These are phyloP conservation scores for Smithornis capensis DNA, from an alignment of 2,113 vertebrate species.

Conservation along the genomic window DNA sequence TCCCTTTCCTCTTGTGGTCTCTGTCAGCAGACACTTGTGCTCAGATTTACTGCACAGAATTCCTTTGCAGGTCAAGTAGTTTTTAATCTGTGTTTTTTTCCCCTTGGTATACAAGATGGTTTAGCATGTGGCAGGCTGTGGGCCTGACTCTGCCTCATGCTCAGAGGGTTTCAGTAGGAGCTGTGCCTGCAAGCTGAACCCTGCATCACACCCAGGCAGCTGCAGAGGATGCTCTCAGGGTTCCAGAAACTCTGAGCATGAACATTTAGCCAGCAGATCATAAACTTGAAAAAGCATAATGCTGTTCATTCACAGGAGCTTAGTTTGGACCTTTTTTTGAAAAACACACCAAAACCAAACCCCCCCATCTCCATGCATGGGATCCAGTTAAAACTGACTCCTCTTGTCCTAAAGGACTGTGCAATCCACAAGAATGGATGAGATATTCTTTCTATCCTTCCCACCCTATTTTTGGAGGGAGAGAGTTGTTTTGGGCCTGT, in stretches of 20 bases:
- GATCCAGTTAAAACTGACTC: background rate
- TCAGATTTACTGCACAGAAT: background rate
- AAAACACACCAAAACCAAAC: background rate
- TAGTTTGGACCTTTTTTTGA: background rate
- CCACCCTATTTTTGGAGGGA: background rate
- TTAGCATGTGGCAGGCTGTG: background rate
- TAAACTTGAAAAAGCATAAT: background rate
- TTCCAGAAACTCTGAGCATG: background rate
- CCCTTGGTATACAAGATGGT: background rate
- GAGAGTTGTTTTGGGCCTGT: background rate
- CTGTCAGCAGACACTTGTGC: background rate
- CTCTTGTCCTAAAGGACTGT: background rate
- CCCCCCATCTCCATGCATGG: fast-evolving
- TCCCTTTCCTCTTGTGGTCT: background rate
- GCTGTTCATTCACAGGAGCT: background rate
- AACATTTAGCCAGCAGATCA: background rate
- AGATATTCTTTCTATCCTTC: background rate
- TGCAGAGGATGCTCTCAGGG: background rate
- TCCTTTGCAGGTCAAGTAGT: background rate
- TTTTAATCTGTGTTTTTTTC: background rate
- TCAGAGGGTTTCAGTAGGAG: background rate
- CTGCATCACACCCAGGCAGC: background rate
- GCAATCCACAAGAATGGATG: background rate
- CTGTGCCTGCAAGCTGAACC: background rate
- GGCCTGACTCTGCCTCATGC: fast-evolving